Conservation (phyloP, 2,888 invertebrate species). For the Myopa testacea region DNA sequence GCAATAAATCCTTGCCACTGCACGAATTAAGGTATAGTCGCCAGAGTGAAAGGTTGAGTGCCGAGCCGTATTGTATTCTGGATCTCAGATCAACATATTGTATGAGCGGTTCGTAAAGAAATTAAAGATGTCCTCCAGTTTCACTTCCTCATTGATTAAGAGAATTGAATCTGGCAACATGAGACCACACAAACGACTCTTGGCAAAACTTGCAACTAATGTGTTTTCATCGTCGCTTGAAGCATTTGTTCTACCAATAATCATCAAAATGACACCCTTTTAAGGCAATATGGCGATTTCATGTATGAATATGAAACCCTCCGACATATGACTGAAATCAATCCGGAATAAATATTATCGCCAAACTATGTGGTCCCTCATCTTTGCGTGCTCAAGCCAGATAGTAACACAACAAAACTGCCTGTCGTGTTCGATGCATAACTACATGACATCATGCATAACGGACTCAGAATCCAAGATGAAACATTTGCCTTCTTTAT, state of each 20-base stretch:
- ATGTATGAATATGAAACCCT: neutral
- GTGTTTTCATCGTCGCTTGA: no score
- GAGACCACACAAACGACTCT: neutral
- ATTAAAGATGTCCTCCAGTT: neutral
- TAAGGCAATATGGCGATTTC: neutral
- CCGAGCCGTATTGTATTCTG: neutral
- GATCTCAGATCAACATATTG: neutral
- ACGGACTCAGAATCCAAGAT: constrained; percentile 50
- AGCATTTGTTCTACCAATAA: no score
- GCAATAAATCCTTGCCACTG: neutral
- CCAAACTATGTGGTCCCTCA: constrained; percentile 6
- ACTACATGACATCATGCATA: constrained; percentile 48
- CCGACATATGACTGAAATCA: constrained; percentile 16
- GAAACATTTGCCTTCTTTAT: constrained; percentile 44
- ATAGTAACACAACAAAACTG: constrained; percentile 33
- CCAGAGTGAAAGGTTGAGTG: neutral
- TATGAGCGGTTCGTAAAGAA: constrained; percentile 8
- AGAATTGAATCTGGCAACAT: neutral
- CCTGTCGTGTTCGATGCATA: constrained; percentile 36
- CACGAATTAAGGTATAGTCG: neutral
- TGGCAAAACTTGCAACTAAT: no score
- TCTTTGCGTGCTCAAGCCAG: constrained; percentile 5
- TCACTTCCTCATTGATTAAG: neutral
- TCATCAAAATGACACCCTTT: constrained; percentile 1
- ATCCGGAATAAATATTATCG: constrained; percentile 18